Evolutionary conservation across 2,797 vertebrate species (phyloP).

Genomic region (Rhynchonycteris naso): DNA sequence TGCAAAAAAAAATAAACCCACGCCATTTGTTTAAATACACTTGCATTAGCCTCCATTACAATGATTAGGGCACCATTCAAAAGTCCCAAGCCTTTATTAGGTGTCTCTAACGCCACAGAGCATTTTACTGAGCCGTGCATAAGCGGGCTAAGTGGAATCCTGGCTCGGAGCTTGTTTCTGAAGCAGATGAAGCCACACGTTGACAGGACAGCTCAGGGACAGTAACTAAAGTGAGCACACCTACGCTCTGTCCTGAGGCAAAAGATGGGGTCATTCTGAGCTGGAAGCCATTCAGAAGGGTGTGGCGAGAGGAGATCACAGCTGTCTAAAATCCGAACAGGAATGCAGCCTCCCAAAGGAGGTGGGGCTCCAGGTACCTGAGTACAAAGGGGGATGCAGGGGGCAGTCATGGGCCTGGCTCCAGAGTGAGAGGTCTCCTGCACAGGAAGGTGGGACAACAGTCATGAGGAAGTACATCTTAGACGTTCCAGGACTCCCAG

Average conservation of each 20-base stretch:
- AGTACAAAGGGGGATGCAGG: background rate
- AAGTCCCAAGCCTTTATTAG: constrained; percentile 72
- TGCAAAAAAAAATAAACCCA: constrained; percentile 73
- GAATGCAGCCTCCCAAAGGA: background rate
- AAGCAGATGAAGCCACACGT: constrained; percentile 27
- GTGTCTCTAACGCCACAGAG: constrained; percentile 64
- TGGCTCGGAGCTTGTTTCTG: background rate
- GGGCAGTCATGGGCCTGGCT: background rate
- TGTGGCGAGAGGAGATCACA: background rate
- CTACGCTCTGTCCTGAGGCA: background rate
- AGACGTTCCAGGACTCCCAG: background rate
- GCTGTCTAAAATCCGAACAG: background rate
- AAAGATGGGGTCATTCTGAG: background rate
- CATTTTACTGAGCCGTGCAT: constrained; percentile 51
- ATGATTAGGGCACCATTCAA: constrained; percentile 59
- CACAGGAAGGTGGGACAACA: background rate
- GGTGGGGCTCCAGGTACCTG: background rate
- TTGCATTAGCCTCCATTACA: constrained; percentile 63
- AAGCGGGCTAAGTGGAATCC: constrained; percentile 38
- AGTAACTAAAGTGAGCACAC: background rate
- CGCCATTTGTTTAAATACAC: constrained; percentile 71
- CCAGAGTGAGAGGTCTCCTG: background rate
- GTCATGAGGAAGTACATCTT: background rate
- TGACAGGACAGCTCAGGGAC: background rate
- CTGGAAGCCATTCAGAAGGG: background rate